phyloP scores from a whole-genome alignment of 23 tunicate genomes.

The Pegea sp. region DNA sequence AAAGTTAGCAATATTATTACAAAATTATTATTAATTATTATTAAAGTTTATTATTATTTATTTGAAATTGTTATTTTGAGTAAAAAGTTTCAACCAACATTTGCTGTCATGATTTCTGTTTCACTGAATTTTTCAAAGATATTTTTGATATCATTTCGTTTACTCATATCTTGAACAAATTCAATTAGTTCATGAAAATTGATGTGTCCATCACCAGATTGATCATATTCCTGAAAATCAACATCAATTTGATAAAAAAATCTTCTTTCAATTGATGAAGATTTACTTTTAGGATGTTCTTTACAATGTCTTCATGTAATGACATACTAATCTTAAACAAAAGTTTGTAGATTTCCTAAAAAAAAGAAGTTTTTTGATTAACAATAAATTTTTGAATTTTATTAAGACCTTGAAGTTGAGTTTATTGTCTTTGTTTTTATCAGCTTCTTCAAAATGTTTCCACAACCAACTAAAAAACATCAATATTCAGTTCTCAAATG shows the following conservation, averaged over 20 bases:
- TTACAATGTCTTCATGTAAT: too few species aligned
- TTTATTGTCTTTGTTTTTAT: slow-evolving; percentile 18
- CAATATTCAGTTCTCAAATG: too few species aligned
- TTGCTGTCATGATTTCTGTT: too few species aligned
- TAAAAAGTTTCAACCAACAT: slow-evolving; percentile 22
- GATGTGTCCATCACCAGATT: slow-evolving; percentile 14
- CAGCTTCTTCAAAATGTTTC: slow-evolving; percentile 57
- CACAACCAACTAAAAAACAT: slow-evolving; percentile 69
- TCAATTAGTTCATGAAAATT: slow-evolving; percentile 25
- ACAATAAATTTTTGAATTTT: neutral
- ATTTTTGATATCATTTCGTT: slow-evolving; percentile 40
- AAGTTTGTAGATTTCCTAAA: too few species aligned
- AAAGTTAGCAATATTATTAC: too few species aligned
- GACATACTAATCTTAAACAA: too few species aligned
- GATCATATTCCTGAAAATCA: slow-evolving; percentile 20
- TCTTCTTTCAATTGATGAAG: neutral
- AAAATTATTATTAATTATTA: neutral
- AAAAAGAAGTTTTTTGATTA: too few species aligned
- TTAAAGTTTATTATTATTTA: neutral
- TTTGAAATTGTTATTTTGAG: slow-evolving; percentile 12
- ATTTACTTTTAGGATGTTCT: neutral
- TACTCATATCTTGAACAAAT: slow-evolving; percentile 24
- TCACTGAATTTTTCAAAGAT: slow-evolving; percentile 43
- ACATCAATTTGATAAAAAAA: neutral
- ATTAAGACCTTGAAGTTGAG: slow-evolving; percentile 18